phyloP scores from a whole-genome alignment of 2,888 invertebrate species.

The Mayetiola destructor region DNA sequence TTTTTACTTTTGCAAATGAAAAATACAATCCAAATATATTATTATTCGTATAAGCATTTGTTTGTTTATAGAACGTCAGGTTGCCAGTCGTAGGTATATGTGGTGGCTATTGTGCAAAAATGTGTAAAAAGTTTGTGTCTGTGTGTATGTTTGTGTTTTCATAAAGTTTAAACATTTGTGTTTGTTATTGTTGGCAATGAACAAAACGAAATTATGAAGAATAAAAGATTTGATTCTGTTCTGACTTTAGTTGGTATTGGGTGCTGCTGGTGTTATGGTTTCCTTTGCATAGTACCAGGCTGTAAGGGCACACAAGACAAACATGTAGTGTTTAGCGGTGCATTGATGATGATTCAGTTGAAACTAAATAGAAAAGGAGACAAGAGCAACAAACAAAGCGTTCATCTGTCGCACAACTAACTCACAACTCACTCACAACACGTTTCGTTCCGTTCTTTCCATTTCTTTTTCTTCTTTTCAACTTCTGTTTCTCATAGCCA shows the following conservation, averaged over 20 bases:
- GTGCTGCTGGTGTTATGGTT: not conserved
- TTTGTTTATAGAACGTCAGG: constrained; percentile 6
- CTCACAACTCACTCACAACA: not conserved
- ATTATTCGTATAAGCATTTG: not conserved
- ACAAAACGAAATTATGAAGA: constrained; percentile 11
- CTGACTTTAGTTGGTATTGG: too few relatives aligned
- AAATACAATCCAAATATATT: constrained; percentile 1
- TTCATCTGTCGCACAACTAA: not conserved
- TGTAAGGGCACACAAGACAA: not conserved
- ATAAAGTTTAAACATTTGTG: too few relatives aligned
- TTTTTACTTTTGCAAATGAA: not conserved
- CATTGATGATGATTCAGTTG: constrained; percentile 8
- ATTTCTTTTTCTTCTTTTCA: too few relatives aligned
- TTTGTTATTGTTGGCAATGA: too few relatives aligned
- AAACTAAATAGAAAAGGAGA: too few relatives aligned
- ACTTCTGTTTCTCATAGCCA: too few relatives aligned
- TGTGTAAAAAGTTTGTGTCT: too few relatives aligned
- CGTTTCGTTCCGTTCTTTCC: too few relatives aligned
- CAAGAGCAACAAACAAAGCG: not conserved
- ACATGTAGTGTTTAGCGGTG: not conserved
- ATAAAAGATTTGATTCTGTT: not conserved
- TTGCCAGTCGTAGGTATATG: not conserved
- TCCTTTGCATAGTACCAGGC: not conserved
- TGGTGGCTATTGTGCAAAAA: not conserved
- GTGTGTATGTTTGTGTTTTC: too few relatives aligned